These are phyloP conservation scores for Emydura subglobosa DNA, from an alignment of 2,113 vertebrate genomes.

Conservation along the genomic window DNA sequence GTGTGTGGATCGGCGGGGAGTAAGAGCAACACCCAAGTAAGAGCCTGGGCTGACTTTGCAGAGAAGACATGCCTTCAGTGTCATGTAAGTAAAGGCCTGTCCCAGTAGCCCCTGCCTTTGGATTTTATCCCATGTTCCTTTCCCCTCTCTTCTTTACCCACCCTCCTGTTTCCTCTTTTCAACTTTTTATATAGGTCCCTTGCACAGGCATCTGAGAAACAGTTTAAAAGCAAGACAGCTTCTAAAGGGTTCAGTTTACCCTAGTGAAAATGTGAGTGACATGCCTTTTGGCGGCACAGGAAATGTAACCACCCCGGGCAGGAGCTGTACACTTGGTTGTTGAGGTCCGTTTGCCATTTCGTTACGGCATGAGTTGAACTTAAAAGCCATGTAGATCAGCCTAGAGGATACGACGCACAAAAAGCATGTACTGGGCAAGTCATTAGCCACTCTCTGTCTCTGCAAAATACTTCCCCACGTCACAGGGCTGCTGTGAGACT, in stretches of 20 bases:
- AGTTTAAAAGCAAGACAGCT: not conserved
- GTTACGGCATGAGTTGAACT: rapidly evolving
- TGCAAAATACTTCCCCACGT: not conserved
- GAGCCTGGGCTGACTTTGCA: not conserved
- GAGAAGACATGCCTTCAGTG: not conserved
- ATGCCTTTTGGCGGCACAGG: rapidly evolving
- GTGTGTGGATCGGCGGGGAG: not conserved
- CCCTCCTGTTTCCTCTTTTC: not conserved
- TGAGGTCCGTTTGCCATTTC: rapidly evolving
- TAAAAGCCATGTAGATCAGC: rapidly evolving
- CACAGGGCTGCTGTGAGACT: rapidly evolving
- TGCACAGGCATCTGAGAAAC: not conserved
- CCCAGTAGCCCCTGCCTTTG: not conserved
- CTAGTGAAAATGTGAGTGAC: rapidly evolving
- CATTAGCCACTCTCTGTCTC: not conserved
- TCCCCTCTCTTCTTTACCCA: not conserved
- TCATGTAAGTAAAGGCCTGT: too few species aligned
- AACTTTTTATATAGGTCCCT: not conserved
- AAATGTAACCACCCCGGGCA: not conserved
- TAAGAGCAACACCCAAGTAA: not conserved
- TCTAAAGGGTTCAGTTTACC: not conserved
- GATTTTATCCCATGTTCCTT: not conserved
- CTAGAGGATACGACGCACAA: not conserved
- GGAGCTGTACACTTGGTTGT: rapidly evolving
- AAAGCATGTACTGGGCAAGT: not conserved